Evolutionary conservation across 2,888 invertebrate genomes (phyloP), one percentile per base, ranked within the genome.

Genomic region (Tiliacea citrago): DNA sequence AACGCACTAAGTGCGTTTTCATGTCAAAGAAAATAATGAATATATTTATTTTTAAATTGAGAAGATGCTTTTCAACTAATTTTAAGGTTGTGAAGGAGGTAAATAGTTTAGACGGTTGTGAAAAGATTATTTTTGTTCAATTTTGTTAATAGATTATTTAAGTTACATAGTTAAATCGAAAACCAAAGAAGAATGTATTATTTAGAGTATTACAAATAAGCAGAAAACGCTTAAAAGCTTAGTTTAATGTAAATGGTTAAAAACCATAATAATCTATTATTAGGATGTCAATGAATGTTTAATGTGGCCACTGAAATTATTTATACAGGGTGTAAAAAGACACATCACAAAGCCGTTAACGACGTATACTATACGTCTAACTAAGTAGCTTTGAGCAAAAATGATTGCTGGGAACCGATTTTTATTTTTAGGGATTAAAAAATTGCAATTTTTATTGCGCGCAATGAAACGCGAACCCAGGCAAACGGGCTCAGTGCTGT

Each of bases 141-240:
- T 63, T 78, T 58, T 24, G 10, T 81, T 63, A 2, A 10, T 67
- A 75, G 51, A 53, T 62, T 39, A 53, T 71, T 79, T 72, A 47
- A 45, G 53, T 83, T 74, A 62, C 24, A 51, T 61, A 65, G 57
- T 69, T 39, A 8, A 39, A 67, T 51, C 62, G 12, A 55, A 82
- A 67, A 84, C 75, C 82, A 82, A 82, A 84, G 62, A 72, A 45
- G 16, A 69, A 53, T 68, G 55, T 79, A 69, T 69, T 75, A 81
- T 81, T 84, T 62, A 75, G 58, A 70, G 13, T 69, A 58, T 60
- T 58, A 69, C 69, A 80, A 55, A 68, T 71, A 72, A 82, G 82
- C 85, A 82, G 58, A 82, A 85, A 82, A 81, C 82, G 82, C 82
- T 82, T 82, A 82, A 81, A 49, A 3, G 45, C 68, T 71, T 81